phyloP scores from a whole-genome alignment of 1,140 invertebrate species.

The Teleopsis dalmanni region DNA sequence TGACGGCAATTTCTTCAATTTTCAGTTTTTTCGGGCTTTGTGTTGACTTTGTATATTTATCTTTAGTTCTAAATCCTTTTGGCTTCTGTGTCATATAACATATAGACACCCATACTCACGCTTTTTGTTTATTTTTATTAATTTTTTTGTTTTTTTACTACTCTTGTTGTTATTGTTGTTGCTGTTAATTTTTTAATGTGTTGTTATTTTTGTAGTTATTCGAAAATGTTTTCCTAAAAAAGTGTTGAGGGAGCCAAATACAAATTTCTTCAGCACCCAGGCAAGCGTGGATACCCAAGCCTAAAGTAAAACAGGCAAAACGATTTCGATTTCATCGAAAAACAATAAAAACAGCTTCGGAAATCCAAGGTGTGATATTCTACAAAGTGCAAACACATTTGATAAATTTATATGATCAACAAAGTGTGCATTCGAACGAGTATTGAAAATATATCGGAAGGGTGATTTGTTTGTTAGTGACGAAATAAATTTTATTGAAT shows the following conservation, averaged over 20 bases:
- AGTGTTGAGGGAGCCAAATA: constrained; percentile 2
- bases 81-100: too few relatives aligned
- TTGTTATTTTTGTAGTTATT: constrained; percentile 8
- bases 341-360: constrained; percentile 10
- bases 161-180: not conserved
- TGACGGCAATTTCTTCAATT: too few relatives aligned
- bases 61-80: constrained; percentile 1
- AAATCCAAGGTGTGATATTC: constrained; percentile 10
- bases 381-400: constrained; percentile 9
- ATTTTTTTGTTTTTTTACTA: not conserved
- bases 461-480: too few relatives aligned
- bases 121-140: constrained; percentile 2
- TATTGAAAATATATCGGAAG: too few relatives aligned
- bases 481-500: too few relatives aligned
- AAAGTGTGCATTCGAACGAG: too few relatives aligned
- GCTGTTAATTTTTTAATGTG: constrained; percentile 3
- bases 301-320: constrained; percentile 1
- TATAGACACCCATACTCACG: too few relatives aligned
- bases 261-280: too few relatives aligned
- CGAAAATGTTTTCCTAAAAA: constrained; percentile 7
- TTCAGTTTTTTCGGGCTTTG: too few relatives aligned
- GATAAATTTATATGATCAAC: constrained; percentile 10
- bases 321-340: constrained; percentile 10
- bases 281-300: too few relatives aligned
- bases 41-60: constrained; percentile 7